Conservation (phyloP, 2,113 vertebrate genomes). For the Ceyx margarethae region DNA sequence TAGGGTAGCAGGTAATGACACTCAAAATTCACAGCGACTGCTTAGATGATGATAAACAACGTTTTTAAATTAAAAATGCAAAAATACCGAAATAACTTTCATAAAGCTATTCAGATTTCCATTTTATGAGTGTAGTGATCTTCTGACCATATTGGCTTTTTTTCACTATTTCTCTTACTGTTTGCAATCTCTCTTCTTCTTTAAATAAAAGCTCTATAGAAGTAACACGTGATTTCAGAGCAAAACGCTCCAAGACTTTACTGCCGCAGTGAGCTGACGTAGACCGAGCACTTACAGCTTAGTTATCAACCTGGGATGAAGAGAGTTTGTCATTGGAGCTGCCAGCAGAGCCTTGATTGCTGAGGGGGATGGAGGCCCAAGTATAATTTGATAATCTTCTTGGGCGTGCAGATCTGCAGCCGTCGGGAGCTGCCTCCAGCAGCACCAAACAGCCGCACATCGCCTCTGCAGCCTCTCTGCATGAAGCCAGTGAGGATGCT, state of each 20-base stretch:
- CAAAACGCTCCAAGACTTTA: background rate
- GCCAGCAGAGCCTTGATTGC: background rate
- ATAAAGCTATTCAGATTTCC: background rate
- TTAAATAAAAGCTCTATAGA: background rate
- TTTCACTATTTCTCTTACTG: background rate
- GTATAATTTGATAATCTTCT: background rate
- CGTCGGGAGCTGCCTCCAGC: background rate
- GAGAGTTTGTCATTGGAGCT: background rate
- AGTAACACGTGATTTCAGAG: background rate
- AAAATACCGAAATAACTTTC: background rate
- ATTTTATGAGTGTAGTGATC: background rate
- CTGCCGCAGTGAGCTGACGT: background rate
- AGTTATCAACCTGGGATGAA: background rate
- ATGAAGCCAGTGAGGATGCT: background rate
- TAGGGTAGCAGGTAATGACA: background rate
- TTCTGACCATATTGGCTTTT: background rate
- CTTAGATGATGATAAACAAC: background rate
- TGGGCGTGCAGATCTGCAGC: background rate
- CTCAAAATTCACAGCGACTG: background rate
- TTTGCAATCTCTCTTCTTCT: background rate
- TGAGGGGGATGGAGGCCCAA: background rate
- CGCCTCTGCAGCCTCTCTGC: background rate
- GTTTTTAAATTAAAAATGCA: background rate
- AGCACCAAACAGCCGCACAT: fast-evolving
- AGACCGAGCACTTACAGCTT: background rate